Evolutionary conservation across 1,140 invertebrate species (phyloP).

Genomic region (Ectropis grisescens): DNA sequence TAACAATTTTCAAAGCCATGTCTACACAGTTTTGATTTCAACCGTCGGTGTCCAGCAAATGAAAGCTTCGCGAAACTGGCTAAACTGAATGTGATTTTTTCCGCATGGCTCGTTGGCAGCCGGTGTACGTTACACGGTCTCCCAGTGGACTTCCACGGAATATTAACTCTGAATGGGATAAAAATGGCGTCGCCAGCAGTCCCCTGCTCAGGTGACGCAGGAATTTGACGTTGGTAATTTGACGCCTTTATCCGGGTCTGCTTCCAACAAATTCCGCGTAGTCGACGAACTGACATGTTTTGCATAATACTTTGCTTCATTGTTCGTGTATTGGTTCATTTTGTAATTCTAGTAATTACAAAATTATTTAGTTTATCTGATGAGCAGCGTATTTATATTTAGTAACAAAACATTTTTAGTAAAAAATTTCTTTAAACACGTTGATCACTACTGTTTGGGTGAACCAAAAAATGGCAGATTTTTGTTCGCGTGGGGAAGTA

Average conservation of each 20-base stretch:
- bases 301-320: conserved; percentile 14
- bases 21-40: too few species aligned
- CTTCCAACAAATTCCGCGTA: conserved; percentile 24
- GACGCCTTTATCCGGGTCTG: conserved; percentile 48
- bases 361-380: too few species aligned
- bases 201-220: conserved; percentile 42
- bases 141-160: conserved; percentile 39
- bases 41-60: too few species aligned
- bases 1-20: too few species aligned
- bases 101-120: too few species aligned
- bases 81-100: too few species aligned
- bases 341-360: too few species aligned
- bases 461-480: neutral
- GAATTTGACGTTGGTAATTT: conserved; percentile 52
- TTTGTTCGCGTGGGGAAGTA: too few species aligned
- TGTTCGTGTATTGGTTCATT: too few species aligned
- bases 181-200: conserved; percentile 32
- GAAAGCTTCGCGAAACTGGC: conserved; percentile 17
- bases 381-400: too few species aligned
- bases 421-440: neutral
- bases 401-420: neutral
- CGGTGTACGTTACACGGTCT: conserved; percentile 37
- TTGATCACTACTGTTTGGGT: neutral
- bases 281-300: conserved; percentile 17
- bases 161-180: conserved; percentile 49